These are phyloP conservation scores for Drosophila suzukii DNA, from an alignment of 1,140 invertebrate species.

Conservation along the genomic window DNA sequence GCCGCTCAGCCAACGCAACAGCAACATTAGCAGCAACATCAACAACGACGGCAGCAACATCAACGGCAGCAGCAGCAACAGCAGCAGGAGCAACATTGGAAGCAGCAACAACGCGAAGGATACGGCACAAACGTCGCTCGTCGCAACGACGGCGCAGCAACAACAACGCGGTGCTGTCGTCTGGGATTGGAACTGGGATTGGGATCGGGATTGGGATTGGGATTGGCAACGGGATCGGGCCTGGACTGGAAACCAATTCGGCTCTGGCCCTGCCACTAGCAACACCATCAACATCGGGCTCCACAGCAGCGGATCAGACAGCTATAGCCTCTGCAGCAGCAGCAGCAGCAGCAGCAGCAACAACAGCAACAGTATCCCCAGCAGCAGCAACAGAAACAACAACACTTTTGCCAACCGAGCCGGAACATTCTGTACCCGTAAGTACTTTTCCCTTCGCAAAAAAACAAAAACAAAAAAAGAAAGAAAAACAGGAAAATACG, in stretches of 20 bases:
- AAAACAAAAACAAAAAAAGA: background rate
- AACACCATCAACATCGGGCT: conserved; percentile 52
- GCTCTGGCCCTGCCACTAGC: conserved; percentile 83
- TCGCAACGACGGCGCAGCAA: conserved; percentile 64
- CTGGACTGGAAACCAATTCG: conserved; percentile 46
- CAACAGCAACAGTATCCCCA: conserved; percentile 25
- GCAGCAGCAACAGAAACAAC: conserved; percentile 55
- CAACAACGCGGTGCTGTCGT: conserved; percentile 50
- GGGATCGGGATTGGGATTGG: conserved; percentile 42
- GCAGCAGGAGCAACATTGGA: conserved; percentile 4
- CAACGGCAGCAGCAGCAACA: conserved; percentile 26
- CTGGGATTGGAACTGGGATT: conserved; percentile 48
- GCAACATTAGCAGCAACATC: conserved; percentile 32
- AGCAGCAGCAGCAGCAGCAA: conserved; percentile 43
- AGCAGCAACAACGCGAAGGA: conserved; percentile 60
- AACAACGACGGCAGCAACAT: conserved; percentile 13
- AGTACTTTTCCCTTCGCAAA: conserved; percentile 52
- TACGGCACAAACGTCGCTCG: conserved; percentile 62
- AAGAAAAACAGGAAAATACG: conserved; percentile 11
- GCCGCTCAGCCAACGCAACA: conserved; percentile 53
- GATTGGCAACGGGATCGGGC: conserved; percentile 30
- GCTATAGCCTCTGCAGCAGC: conserved; percentile 34
- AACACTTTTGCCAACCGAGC: conserved; percentile 82
- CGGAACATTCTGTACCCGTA: conserved; percentile 85
- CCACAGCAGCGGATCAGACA: conserved; percentile 45